phyloP scores from a whole-genome alignment of 1,140 invertebrate species.

The Drosophila oshimai region DNA sequence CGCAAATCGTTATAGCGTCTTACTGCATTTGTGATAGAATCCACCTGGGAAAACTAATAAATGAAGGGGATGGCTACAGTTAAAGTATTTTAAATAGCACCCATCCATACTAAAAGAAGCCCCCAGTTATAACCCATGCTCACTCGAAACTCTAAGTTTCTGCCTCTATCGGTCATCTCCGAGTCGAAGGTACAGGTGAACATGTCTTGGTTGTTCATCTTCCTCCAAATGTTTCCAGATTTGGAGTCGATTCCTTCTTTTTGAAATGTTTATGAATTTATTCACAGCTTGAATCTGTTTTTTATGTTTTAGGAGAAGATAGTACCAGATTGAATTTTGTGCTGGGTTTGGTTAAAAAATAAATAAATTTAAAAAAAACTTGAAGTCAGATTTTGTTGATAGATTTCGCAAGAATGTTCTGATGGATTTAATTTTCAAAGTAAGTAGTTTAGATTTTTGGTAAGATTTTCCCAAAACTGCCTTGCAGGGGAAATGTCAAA shows the following conservation, averaged over 20 bases:
- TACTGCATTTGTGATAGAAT: conserved; percentile 57
- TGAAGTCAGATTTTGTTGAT: not conserved
- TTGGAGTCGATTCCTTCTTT: not conserved
- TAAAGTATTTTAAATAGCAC: not conserved
- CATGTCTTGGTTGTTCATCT: conserved; percentile 26
- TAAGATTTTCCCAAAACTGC: not conserved
- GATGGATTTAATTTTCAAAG: conserved; percentile 9
- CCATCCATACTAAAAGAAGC: too few relatives aligned
- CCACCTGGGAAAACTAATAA: conserved; percentile 58
- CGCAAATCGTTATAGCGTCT: conserved; percentile 48
- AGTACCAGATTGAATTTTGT: conserved; percentile 52
- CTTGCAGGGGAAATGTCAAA: too few relatives aligned
- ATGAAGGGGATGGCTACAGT: too few relatives aligned
- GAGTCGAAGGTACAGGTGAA: conserved; percentile 3
- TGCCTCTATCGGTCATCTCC: not conserved
- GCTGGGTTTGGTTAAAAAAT: conserved; percentile 10
- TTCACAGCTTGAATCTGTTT: not conserved
- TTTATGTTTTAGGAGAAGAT: not conserved
- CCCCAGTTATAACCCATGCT: not conserved
- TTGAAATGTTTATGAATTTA: not conserved
- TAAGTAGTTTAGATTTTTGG: not conserved
- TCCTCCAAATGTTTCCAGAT: not conserved
- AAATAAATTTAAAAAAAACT: not conserved
- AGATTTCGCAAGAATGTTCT: not conserved
- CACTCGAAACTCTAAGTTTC: conserved; percentile 66